Conservation (phyloP, 1,140 invertebrate species). For the Anagrus nilaparvatae region DNA sequence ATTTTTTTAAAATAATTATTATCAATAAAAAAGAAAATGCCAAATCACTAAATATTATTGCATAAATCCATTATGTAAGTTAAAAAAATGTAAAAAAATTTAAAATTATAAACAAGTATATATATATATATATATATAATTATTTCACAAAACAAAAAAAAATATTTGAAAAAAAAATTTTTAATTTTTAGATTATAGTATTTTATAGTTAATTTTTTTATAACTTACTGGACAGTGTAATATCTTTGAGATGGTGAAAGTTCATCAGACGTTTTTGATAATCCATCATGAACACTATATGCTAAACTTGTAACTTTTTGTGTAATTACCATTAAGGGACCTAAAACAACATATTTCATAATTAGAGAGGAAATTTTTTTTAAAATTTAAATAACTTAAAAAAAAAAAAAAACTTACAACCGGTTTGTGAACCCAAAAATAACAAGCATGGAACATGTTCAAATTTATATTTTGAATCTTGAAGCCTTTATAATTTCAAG, state of each 20-base stretch:
- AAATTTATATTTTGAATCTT: too few species aligned
- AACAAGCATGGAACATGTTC: too few species aligned
- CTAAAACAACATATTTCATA: slow-evolving; percentile 47
- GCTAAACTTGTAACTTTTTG: slow-evolving; percentile 91
- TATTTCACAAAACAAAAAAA: not conserved
- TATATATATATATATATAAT: not conserved
- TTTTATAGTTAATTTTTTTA: slow-evolving; percentile 3
- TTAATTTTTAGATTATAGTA: too few species aligned
- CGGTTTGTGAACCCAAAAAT: too few species aligned
- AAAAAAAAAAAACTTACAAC: too few species aligned
- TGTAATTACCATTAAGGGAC: slow-evolving; percentile 91
- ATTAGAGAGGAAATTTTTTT: not conserved
- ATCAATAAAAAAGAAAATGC: too few species aligned
- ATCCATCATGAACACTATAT: slow-evolving; percentile 83
- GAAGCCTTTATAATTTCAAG: not conserved
- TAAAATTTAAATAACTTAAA: too few species aligned
- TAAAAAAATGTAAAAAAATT: too few species aligned
- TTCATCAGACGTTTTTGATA: slow-evolving; percentile 51
- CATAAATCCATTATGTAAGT: too few species aligned
- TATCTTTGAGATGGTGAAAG: slow-evolving; percentile 59
- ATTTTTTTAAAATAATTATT: too few species aligned
- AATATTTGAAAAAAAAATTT: slow-evolving; percentile 4
- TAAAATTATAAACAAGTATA: too few species aligned
- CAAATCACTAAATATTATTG: too few species aligned
- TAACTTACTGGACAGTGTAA: slow-evolving; percentile 53